Conservation (phyloP, 1,140 invertebrate genomes). For the Bombus pascuorum region DNA sequence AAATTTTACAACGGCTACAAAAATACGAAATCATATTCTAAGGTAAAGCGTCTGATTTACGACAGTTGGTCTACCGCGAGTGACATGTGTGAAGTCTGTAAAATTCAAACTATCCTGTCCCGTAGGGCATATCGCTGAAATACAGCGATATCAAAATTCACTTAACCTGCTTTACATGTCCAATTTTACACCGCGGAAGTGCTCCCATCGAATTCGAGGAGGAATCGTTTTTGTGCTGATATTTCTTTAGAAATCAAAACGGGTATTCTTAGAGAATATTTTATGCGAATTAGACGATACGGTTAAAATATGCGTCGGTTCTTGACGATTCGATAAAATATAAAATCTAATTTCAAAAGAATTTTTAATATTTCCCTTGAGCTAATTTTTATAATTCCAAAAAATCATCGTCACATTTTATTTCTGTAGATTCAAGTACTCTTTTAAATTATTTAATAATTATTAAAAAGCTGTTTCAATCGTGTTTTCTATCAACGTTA, state of each 20-base stretch:
- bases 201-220: too few relatives aligned
- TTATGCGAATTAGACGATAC: too few relatives aligned
- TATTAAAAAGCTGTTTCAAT: too few relatives aligned
- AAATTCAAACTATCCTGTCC: background rate
- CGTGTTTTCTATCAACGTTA: too few relatives aligned
- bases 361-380: background rate
- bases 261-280: background rate
- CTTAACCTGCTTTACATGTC: background rate
- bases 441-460: too few relatives aligned
- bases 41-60: slow-evolving; percentile 12
- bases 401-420: background rate
- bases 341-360: background rate
- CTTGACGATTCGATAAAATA: background rate
- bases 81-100: slow-evolving; percentile 13
- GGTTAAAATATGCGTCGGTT: too few relatives aligned
- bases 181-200: too few relatives aligned
- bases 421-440: too few relatives aligned
- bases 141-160: background rate
- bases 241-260: background rate
- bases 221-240: too few relatives aligned
- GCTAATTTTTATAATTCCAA: background rate
- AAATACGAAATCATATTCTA: background rate
- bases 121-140: background rate
- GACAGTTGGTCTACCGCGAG: background rate
- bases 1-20: slow-evolving; percentile 2